A percentile compares a stretch with the other conserved stretches of the same genome.
phyloP scores from a whole-genome alignment of 2,113 vertebrate species.

The Mesembrinibis cayennensis region DNA sequence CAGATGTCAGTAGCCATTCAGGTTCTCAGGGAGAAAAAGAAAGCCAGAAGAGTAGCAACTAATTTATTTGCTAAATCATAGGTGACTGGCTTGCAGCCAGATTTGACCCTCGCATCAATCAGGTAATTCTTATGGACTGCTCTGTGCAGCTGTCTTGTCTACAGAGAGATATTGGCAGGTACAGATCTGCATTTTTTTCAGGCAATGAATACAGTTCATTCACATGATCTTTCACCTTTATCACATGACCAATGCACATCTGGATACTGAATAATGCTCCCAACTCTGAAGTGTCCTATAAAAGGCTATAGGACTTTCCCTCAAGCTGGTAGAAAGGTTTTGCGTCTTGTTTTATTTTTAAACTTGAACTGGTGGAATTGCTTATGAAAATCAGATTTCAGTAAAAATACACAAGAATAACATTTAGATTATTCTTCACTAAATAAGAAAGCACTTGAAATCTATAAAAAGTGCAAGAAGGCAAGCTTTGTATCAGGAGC shows the following conservation, averaged over 20 bases:
- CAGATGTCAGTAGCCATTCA: not conserved
- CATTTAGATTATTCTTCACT: not conserved
- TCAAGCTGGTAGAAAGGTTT: not conserved
- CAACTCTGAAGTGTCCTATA: not conserved
- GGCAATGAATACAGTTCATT: not conserved
- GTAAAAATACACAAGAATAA: not conserved
- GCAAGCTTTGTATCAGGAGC: not conserved
- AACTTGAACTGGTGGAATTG: not conserved
- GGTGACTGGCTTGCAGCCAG: not conserved
- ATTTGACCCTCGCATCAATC: not conserved
- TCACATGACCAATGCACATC: not conserved
- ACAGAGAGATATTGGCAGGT: not conserved
- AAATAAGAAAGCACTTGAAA: not conserved
- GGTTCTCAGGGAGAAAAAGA: not conserved
- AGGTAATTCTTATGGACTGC: rapidly evolving
- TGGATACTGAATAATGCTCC: not conserved
- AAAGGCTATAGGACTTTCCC: not conserved
- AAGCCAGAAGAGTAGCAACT: not conserved
- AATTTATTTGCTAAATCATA: not conserved
- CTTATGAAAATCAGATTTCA: not conserved
- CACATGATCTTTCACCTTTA: not conserved
- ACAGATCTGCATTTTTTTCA: not conserved
- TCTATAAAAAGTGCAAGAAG: not conserved
- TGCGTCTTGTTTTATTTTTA: not conserved
- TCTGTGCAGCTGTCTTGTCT: not conserved